Evolutionary conservation across 1,140 invertebrate genomes (phyloP), one percentile per base, ranked within the genome.

Genomic region (Theocolax elegans): DNA sequence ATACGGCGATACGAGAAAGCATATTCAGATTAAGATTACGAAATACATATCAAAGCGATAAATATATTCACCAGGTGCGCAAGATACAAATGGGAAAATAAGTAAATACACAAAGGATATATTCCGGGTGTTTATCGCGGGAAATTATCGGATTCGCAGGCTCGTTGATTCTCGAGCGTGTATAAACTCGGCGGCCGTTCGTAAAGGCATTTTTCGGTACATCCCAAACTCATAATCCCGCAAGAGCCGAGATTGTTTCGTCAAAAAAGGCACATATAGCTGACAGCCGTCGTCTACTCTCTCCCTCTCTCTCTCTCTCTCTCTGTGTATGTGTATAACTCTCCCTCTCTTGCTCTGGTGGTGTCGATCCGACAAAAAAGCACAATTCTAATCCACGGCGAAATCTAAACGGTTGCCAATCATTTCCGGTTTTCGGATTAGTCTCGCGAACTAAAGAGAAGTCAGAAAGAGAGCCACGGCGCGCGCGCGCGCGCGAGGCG

Each of bases 361-460:
- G 68, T 72, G 64, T 74, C 72, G 53, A 72, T 74, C 68, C 69
- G 71, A 17, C 67, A 70, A 60, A 72, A 74, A 75, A 72, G 56
- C 75, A 81, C 76, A 78, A 79, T 79, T 79, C 80, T 79, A 85
- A 84, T 84, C 83, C 82, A 60, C 74, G 75, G 51, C 64, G 71
- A 76, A 74, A 81, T 85, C 83, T 85, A 86, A 86, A 86, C 84
- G 84, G 82, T 86, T 86, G 84, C 83, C 84, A 85, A 85, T 86
- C 83, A 85, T 85, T 85, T 86, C 84, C 83, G 83, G 84, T 86
- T 86, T 75, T 85, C 79, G 81, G 84, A 86, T 86, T 86, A 85
- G 80, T 76, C 74, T 74, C 76, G 77, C 79, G 77, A 71, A 74
- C 67, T 66, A 70, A 63, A 72, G 48, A 76, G 74, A 78, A 78